Percentiles rank a stretch among this genome's conserved stretches.
Evolutionary conservation across 1,140 invertebrate species (phyloP).

Genomic region (Pseudoatta argentina): DNA sequence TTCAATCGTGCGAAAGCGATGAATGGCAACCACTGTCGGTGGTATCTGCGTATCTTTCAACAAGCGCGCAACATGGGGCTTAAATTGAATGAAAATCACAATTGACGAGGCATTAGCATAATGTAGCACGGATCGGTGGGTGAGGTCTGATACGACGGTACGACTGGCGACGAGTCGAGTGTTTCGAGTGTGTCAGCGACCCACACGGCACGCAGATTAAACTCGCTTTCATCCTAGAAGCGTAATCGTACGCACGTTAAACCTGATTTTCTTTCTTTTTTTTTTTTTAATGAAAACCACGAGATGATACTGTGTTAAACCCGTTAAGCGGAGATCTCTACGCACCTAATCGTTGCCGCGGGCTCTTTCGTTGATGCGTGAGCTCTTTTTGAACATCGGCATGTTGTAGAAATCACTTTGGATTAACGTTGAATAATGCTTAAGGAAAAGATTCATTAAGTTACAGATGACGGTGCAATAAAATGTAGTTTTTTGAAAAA

Average conservation of each 20-base stretch:
- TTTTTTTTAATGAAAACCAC: neutral
- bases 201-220: slow-evolving; percentile 72
- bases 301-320: neutral
- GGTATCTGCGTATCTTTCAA: slow-evolving; percentile 80
- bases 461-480: neutral
- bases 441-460: neutral
- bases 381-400: neutral
- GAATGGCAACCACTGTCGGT: slow-evolving; percentile 78
- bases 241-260: slow-evolving; percentile 59
- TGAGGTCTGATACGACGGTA: slow-evolving; percentile 79
- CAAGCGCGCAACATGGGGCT: slow-evolving; percentile 80
- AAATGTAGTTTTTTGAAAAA: neutral
- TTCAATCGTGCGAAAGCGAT: slow-evolving; percentile 35
- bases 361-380: neutral
- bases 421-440: neutral
- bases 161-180: slow-evolving; percentile 60
- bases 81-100: slow-evolving; percentile 83
- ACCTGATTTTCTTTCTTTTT: neutral
- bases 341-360: slow-evolving; percentile 10
- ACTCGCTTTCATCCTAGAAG: slow-evolving; percentile 69
- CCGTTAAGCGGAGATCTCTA: neutral
- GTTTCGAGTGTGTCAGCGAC: slow-evolving; percentile 68
- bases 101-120: slow-evolving; percentile 82
- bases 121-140: slow-evolving; percentile 80
- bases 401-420: neutral